phyloP scores from a whole-genome alignment of 2,888 invertebrate species.

The Campopleginae sp. region DNA sequence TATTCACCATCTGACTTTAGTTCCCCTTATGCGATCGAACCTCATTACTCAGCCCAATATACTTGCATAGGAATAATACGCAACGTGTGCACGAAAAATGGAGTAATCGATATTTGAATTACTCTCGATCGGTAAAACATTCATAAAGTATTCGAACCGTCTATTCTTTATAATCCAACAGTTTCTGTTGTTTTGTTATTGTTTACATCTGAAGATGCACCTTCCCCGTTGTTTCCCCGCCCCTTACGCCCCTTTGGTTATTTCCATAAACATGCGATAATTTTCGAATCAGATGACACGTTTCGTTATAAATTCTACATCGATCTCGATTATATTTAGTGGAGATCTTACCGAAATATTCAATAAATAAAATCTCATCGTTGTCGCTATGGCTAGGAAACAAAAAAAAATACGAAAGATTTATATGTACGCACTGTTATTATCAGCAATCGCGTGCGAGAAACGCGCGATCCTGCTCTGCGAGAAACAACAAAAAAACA shows the following conservation, averaged over 20 bases:
- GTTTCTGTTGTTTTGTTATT: not conserved
- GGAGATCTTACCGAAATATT: not conserved
- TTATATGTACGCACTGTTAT: slow-evolving; percentile 7
- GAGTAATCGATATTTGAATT: slow-evolving; percentile 31
- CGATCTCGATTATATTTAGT: not conserved
- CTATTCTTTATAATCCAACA: not conserved
- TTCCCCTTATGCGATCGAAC: not conserved
- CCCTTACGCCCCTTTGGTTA: not conserved
- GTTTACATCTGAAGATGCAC: not conserved
- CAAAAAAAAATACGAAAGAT: not conserved
- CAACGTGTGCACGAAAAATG: slow-evolving; percentile 10
- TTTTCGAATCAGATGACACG: not conserved
- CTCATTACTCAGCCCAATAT: not conserved
- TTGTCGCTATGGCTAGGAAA: not conserved
- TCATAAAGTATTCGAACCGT: not conserved
- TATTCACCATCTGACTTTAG: not conserved
- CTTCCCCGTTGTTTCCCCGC: not conserved
- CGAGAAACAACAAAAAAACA: not conserved
- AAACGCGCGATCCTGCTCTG: not conserved
- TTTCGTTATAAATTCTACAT: not conserved
- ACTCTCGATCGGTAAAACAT: slow-evolving; percentile 29
- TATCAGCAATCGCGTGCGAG: slow-evolving; percentile 3
- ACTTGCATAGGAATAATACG: not conserved
- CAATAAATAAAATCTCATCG: not conserved
- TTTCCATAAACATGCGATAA: not conserved